Base-by-base conservation (phyloP, 2,888 invertebrate species). In the Merodon equestris region DNA sequence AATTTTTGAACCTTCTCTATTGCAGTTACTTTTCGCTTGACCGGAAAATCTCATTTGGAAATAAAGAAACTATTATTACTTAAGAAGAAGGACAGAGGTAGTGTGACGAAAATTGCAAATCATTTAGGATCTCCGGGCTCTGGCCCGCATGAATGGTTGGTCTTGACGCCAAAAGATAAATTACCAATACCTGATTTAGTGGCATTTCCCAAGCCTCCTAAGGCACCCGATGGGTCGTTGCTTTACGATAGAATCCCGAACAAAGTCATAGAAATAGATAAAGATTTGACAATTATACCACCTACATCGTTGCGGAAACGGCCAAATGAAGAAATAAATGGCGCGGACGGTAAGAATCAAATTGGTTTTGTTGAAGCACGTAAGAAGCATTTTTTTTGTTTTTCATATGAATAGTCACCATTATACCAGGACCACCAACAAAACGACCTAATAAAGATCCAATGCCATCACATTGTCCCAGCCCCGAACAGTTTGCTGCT, bases 141-240 rank as follows among this genome's bases (percentile, higher is more conserved):
- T 51, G 89, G 90, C 15, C 91, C 91, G 72, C 92, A 93, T 56
- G 90, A 90, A 83, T 89, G 89, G 89, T 82, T 89, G 45, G 85
- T 89, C 68, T 84, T 89, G 38, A 89, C 89, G 81, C 88, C 89
- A 58, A 89, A 88, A 85, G 89, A 89, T 82, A 92, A 93, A 90
- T 92, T 96, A 90, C 96, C 96, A 82, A 92, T 92, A 89, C 95
- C 96, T 40, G 93, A 93, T 83, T 93, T 93, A 86, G 93, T 95
- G 83, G 95, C 94, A 85, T 97, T 96, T 90, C 97, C 97, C 63
- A 95, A 95, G 89, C 97, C 97, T 82, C 96, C 96, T 53, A 96
- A 96, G 89, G 96, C 94, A 73, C 94, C 90, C 91, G 95, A 97
- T 88, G 97, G 96, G 84, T 96, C 96, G 89, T 90, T 97, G 82